Percentiles rank a stretch among this genome's conserved stretches.
phyloP scores from a whole-genome alignment of 2,888 invertebrate genomes.

The Chouioia cunea region DNA sequence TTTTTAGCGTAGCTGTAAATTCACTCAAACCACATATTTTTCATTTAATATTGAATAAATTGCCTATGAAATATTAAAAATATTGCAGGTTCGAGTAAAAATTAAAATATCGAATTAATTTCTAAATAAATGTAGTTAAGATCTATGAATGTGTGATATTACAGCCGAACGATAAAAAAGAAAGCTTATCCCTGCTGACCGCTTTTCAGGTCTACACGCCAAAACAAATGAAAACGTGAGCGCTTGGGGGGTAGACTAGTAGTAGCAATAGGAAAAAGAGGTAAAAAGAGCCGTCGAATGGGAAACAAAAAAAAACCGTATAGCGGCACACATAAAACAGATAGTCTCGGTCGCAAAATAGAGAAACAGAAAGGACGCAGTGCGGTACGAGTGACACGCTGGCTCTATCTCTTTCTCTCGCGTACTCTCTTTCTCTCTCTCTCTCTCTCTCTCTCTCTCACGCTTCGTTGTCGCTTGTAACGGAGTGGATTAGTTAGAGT shows the following conservation, averaged over 20 bases:
- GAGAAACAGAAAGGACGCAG: conserved; percentile 47
- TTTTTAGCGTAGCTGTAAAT: too few relatives aligned
- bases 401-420: conserved; percentile 8
- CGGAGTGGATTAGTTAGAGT: conserved; percentile 65
- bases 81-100: too few relatives aligned
- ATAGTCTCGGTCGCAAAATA: conserved; percentile 22
- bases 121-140: too few relatives aligned
- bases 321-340: conserved; percentile 13
- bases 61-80: too few relatives aligned
- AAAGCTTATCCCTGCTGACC: neutral
- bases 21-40: too few relatives aligned
- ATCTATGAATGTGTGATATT: neutral
- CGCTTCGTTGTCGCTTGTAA: conserved; percentile 60
- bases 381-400: conserved; percentile 44
- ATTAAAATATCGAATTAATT: too few relatives aligned
- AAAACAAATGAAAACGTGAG: conserved; percentile 23
- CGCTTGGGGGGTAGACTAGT: neutral
- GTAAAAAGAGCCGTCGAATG: neutral
- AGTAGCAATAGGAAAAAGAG: neutral
- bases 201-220: neutral
- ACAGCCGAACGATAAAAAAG: neutral
- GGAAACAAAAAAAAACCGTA: neutral
- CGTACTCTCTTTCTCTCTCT: conserved; percentile 13
- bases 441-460: conserved; percentile 15
- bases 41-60: too few relatives aligned